Evolutionary conservation across 2,113 vertebrate species (phyloP), one percentile per base, ranked within the genome.

Genomic region (Poeciliopsis retropinna): DNA sequence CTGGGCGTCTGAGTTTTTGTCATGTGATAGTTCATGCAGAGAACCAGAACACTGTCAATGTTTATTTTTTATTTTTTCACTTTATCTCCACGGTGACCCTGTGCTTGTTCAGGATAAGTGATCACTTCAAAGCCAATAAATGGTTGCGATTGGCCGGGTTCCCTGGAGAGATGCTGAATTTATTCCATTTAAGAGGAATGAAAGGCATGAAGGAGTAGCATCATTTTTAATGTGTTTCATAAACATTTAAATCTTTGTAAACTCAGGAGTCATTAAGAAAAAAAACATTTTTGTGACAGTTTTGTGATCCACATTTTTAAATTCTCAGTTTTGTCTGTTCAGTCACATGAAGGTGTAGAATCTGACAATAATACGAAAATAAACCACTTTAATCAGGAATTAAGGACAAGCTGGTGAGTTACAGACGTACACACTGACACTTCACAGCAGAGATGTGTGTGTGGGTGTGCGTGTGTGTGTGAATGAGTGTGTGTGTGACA

Each of bases 331-430:
- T 73, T 70, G 62, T 72, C 27, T 67, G 37, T 41, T 77, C 34
- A 32, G 3, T 80, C 51, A n/a, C 61, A 41, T 70, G 66, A 61
- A 54, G 2, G 3, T 14, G 70, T 28, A 31, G 63, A 75, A 68
- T 76, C 64, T 13, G 62, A 81, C 76, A 83, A 83, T 63, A 13
- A 67, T 0, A 54, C 70, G 63, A 78, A 68, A 76, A 34, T 73
- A 82, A 84, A 82, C 37, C 13, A 27, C 28, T 68, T 17, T 82
- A 82, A 87, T 84, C 81, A 60, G 78, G 83, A 68, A 83, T 63
- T 81, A 67, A 78, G 72, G 70, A 79, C 70, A 72, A 39, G 34
- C 32, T 78, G 71, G 32, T 41, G 47, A 44, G 60, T 70, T 67
- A 74, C 17, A 75, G 27, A 67, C 17, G 41, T 44, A 15, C 5